Conservation (phyloP, 2,888 invertebrate species). For the Chloroclystis v-ata region DNA sequence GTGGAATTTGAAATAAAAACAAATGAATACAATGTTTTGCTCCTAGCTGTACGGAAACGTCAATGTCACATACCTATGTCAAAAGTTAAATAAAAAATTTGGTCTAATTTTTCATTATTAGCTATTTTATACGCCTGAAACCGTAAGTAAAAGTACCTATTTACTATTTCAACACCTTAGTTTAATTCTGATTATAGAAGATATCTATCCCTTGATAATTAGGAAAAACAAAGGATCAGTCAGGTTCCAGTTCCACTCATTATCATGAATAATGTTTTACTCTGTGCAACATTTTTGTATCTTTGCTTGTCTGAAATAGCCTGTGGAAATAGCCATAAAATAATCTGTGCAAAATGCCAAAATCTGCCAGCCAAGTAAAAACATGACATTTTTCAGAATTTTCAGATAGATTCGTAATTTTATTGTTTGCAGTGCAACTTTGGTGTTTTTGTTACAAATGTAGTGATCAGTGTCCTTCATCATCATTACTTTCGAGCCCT, state of each 20-base stretch:
- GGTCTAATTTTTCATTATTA: too few relatives aligned
- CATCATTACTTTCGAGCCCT: slow-evolving; percentile 38
- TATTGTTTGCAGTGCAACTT: slow-evolving; percentile 59
- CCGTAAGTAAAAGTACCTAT: too few relatives aligned
- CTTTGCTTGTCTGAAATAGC: neutral
- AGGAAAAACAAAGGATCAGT: too few relatives aligned
- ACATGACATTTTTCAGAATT: slow-evolving; percentile 46
- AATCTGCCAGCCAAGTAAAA: slow-evolving; percentile 39
- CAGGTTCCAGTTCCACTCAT: too few relatives aligned
- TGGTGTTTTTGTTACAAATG: slow-evolving; percentile 59
- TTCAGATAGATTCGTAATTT: slow-evolving; percentile 54
- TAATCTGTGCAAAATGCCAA: slow-evolving; percentile 26
- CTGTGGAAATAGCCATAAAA: too few relatives aligned
- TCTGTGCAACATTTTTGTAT: neutral
- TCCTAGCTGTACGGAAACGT: slow-evolving; percentile 7
- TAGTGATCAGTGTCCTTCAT: slow-evolving; percentile 48
- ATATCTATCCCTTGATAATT: too few relatives aligned
- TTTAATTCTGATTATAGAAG: too few relatives aligned
- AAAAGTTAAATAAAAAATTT: slow-evolving; percentile 14
- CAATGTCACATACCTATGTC: slow-evolving; percentile 22
- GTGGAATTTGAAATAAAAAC: neutral
- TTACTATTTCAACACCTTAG: too few relatives aligned
- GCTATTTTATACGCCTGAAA: too few relatives aligned
- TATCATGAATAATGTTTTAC: neutral
- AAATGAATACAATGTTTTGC: neutral